Percentiles rank a stretch among this genome's conserved stretches.
phyloP scores from a whole-genome alignment of 1,140 invertebrate genomes.

The Trichogramma pretiosum region DNA sequence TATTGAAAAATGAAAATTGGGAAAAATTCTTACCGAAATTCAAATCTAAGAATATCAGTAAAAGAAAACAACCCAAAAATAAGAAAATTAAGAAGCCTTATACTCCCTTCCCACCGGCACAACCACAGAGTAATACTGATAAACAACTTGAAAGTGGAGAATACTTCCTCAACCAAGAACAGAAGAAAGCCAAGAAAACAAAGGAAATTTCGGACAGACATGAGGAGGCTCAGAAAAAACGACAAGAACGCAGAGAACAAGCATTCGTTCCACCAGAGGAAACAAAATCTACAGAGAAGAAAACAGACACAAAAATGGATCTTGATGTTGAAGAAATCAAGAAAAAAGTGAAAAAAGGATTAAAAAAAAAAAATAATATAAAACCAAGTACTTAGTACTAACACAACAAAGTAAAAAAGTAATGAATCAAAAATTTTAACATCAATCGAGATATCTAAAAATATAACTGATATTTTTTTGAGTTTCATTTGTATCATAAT shows the following conservation, averaged over 20 bases:
- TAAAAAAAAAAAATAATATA: too few species aligned
- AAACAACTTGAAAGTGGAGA: constrained; percentile 90
- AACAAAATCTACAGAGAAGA: constrained; percentile 27
- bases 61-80: constrained; percentile 77
- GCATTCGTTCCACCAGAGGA: constrained; percentile 80
- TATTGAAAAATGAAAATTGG: constrained; percentile 92
- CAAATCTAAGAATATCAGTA: constrained; percentile 82
- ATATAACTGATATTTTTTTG: too few species aligned
- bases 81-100: constrained; percentile 85
- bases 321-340: too few species aligned
- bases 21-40: constrained; percentile 95
- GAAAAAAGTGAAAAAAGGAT: too few species aligned
- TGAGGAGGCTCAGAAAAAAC: constrained; percentile 57
- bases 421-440: too few species aligned
- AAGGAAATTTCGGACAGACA: constrained; percentile 70
- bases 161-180: constrained; percentile 86
- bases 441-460: too few species aligned
- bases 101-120: constrained; percentile 94
- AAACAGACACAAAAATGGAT: too few species aligned
- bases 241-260: constrained; percentile 67
- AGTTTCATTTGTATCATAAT: too few species aligned
- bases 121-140: constrained; percentile 88
- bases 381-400: too few species aligned
- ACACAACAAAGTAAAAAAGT: too few species aligned
- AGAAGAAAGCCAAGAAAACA: constrained; percentile 62